Evolutionary conservation across 2,888 invertebrate species (phyloP), one percentile per base, ranked within the genome.

Genomic region (Habrosyne pyritoides): DNA sequence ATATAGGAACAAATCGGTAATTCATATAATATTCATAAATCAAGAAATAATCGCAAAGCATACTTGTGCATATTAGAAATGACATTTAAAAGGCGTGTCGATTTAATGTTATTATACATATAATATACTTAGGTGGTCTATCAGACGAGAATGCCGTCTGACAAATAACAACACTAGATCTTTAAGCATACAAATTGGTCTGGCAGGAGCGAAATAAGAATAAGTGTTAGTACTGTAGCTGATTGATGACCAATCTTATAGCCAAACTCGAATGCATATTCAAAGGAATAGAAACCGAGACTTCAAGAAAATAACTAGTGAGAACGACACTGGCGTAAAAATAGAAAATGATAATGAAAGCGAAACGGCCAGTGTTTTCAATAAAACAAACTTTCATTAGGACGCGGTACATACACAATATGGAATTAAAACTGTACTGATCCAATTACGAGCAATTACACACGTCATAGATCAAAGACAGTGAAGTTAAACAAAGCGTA

Each of bases 371-470:
- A 26, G 47, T 26, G n/a, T n/a, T 33, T 33, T n/a, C n/a, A 33
- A 33, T n/a, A n/a, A n/a, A 33, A 12, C 26, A 24, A 26, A 14
- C 28, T 21, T 21, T 28, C 28, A 30, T 21, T 18, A 30, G 28
- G 28, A 28, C 42, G 42, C 42, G 18, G 5, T 42, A 42, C 18
- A 42, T 5, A 42, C 42, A 42, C 42, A 42, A 8, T 42, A 42
- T 50, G 50, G 4, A 30, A 50, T 50, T 30, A 50, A 50, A 47
- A 50, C 28, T 50, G 56, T 59, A 60, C 57, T 64, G 56, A 62
- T 62, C 46, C 53, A 59, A 60, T 63, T 60, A 51, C 18, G 55
- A 55, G 55, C 60, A 60, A 63, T 61, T 63, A 60, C 55, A 24
- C 12, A 53, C 49, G 33, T 52, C 52, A 33, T 47, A 21, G 52